Base-by-base conservation (phyloP, 2,797 vertebrate species). In the Enteromius treurensis region DNA sequence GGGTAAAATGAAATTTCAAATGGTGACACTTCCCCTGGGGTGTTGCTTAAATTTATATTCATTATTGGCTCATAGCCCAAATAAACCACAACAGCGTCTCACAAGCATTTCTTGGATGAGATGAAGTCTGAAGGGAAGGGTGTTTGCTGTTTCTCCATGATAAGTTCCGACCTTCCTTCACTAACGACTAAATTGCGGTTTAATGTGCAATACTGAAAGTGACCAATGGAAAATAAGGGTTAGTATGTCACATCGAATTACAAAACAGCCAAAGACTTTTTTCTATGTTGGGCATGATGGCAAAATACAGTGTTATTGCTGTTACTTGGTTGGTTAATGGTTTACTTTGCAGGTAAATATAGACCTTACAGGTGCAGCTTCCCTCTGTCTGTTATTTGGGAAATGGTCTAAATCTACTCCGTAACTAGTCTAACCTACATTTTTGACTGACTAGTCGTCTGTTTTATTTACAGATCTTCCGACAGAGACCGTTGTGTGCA, bases 121-220 rank as follows among this genome's bases (percentile, higher is more conserved):
- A 60, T 74, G 73, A 49, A 90, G 90, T 90, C 90, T 90, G 89
- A 89, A 89, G 90, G 91, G 92, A 93, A 93, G 91, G 91, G 88
- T 93, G 92, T 92, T 93, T 89, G 91, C 89, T 90, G 70, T 90
- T 89, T 89, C 89, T 88, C 86, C 88, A 88, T 84, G 91, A 92
- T 93, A 90, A 93, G 90, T 88, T 90, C 89, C 90, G 90, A 86
- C 91, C 84, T 92, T 94, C 91, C 89, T 92, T 91, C 89, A 87
- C 86, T 88, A 95, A 94, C 92, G 90, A 91, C 90, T 92, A 87
- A 83, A 86, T 65, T 94, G 92, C 89, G 93, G 93, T 93, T 94
- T 80, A 64, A 55, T 82, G 85, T 88, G 87, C 87, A 85, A 90
- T 83, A 88, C 21, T 74, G 10, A 71, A 81, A 74, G 29, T 82